Percentiles rank a stretch among this genome's conserved stretches.
Conservation (phyloP, 2,113 vertebrate genomes). For the Centropristis striata region DNA sequence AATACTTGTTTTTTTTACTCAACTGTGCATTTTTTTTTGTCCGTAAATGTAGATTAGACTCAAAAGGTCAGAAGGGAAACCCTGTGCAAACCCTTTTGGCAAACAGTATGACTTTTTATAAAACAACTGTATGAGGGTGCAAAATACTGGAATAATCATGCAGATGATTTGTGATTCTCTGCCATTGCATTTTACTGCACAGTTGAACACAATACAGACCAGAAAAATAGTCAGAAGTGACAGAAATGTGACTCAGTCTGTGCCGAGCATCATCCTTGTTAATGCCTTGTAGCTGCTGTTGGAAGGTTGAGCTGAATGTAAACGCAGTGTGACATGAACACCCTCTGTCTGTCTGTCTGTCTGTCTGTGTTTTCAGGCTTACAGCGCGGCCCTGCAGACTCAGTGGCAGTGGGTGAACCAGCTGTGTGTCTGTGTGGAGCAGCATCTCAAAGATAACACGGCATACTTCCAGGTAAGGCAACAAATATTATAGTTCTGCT, state of each 20-base stretch:
- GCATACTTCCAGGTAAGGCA: constrained; percentile 94
- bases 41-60: neutral
- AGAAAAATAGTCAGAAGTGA: neutral
- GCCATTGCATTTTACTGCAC: neutral
- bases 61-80: neutral
- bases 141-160: neutral
- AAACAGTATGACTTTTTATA: neutral
- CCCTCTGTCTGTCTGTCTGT: neutral
- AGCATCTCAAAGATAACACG: constrained; percentile 94
- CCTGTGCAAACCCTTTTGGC: no score
- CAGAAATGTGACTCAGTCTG: neutral
- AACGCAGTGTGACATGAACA: neutral
- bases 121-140: neutral
- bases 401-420: constrained; percentile 98
- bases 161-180: neutral
- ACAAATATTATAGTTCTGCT: no score
- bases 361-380: constrained; percentile 87
- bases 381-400: constrained; percentile 94
- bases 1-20: neutral
- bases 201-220: neutral
- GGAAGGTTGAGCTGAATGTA: neutral
- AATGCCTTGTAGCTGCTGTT: neutral
- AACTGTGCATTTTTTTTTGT: neutral
- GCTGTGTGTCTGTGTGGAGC: constrained; percentile 95
- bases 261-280: neutral